Conservation (phyloP, 2,888 invertebrate genomes). For the Erebia aethiops region DNA sequence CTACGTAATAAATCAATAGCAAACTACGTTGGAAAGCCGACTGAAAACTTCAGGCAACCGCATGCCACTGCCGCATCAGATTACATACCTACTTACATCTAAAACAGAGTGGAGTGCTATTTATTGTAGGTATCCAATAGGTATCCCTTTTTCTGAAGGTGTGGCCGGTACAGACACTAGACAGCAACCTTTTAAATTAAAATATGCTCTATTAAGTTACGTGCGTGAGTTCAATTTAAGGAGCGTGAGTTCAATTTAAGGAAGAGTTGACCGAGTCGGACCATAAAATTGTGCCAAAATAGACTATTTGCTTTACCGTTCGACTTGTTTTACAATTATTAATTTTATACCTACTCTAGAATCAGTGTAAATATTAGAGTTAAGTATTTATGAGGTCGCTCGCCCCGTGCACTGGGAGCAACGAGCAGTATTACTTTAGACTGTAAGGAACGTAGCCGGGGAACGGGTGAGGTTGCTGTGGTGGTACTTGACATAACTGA, state of each 20-base stretch:
- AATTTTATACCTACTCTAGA: not conserved
- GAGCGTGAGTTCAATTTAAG: not conserved
- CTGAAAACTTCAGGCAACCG: too few species aligned
- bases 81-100: too few species aligned
- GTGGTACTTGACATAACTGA: not conserved
- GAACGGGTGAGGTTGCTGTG: not conserved
- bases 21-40: too few species aligned
- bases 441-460: not conserved
- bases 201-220: too few species aligned
- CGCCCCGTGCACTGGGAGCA: slow-evolving; percentile 12
- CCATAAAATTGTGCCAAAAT: slow-evolving; percentile 9
- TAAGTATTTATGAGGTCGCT: slow-evolving; percentile 57
- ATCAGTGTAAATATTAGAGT: slow-evolving; percentile 57
- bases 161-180: too few species aligned
- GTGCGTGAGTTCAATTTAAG: not conserved
- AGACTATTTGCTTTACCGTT: not conserved
- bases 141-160: too few species aligned
- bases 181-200: too few species aligned
- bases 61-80: too few species aligned
- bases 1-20: too few species aligned
- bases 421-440: slow-evolving; percentile 12
- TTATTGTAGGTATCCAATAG: too few species aligned
- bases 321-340: not conserved
- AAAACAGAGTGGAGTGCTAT: too few species aligned
- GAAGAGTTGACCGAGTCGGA: not conserved